Conservation (phyloP, 2,888 invertebrate genomes). For the Dorcus hopei region DNA sequence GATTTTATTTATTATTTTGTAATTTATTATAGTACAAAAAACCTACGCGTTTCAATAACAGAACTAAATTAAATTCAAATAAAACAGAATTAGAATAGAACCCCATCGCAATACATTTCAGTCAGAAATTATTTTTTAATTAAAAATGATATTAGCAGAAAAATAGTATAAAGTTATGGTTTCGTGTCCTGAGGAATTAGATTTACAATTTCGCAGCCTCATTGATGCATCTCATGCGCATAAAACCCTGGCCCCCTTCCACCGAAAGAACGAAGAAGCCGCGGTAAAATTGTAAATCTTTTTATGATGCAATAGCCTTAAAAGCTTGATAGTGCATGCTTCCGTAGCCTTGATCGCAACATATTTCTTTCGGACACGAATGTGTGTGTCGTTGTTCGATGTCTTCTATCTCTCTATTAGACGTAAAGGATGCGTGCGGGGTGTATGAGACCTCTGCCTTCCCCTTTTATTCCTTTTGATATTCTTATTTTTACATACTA, state of each 20-base stretch:
- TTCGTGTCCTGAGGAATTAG: conserved; percentile 17
- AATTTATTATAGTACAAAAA: too few relatives aligned
- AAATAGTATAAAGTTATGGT: conserved; percentile 8
- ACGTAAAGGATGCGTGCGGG: conserved; percentile 32
- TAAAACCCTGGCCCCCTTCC: conserved; percentile 38
- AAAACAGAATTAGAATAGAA: too few relatives aligned
- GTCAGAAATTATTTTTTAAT: too few relatives aligned
- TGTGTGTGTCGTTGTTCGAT: conserved; percentile 8
- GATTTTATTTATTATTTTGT: too few relatives aligned
- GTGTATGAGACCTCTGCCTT: conserved; percentile 22
- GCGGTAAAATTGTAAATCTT: conserved; percentile 43
- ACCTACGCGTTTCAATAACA: too few relatives aligned
- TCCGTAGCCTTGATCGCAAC: conserved; percentile 20
- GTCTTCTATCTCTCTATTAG: conserved; percentile 26
- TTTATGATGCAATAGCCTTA: conserved; percentile 10
- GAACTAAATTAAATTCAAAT: too few relatives aligned
- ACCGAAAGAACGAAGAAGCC: conserved; percentile 33
- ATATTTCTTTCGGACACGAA: conserved; percentile 10
- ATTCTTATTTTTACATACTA: background rate
- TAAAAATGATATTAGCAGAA: too few relatives aligned
- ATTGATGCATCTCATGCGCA: conserved; percentile 4
- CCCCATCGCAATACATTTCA: too few relatives aligned
- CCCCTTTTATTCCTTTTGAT: background rate
- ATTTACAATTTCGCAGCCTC: conserved; percentile 26
- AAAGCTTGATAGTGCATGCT: conserved; percentile 8